Conservation (phyloP, 2,888 invertebrate genomes). For the Trachelus stipa region DNA sequence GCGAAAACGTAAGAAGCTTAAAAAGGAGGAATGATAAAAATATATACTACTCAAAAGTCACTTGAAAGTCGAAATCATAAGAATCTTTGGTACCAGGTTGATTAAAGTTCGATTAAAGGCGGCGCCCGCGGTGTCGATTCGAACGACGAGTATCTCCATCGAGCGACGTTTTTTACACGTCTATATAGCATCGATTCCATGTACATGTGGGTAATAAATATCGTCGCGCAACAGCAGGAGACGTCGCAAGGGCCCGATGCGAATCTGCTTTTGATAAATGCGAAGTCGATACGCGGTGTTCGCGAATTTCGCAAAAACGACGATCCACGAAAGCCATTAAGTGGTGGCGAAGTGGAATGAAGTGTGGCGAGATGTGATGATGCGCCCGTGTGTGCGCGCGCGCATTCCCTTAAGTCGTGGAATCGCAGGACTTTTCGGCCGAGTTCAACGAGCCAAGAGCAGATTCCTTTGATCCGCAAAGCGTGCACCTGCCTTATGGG, state of each 20-base stretch:
- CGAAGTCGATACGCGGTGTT: not conserved
- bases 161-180: not conserved
- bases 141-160: too few relatives aligned
- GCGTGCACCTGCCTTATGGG: conserved; percentile 28
- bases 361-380: not conserved
- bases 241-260: not conserved
- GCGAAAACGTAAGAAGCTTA: not conserved
- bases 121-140: not conserved
- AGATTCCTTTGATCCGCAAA: conserved; percentile 14
- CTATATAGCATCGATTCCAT: not conserved
- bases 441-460: conserved; percentile 13
- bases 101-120: not conserved
- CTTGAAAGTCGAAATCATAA: too few relatives aligned
- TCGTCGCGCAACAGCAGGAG: not conserved
- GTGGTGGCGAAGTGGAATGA: not conserved
- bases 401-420: not conserved
- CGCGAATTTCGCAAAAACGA: not conserved
- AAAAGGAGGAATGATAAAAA: not conserved
- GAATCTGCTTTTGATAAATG: not conserved
- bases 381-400: not conserved
- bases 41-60: not conserved
- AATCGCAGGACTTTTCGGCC: conserved; percentile 6
- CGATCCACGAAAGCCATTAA: not conserved
- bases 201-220: not conserved
- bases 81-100: not conserved